Conservation (phyloP, 2,797 vertebrate genomes). For the Distichodus sexfasciatus region DNA sequence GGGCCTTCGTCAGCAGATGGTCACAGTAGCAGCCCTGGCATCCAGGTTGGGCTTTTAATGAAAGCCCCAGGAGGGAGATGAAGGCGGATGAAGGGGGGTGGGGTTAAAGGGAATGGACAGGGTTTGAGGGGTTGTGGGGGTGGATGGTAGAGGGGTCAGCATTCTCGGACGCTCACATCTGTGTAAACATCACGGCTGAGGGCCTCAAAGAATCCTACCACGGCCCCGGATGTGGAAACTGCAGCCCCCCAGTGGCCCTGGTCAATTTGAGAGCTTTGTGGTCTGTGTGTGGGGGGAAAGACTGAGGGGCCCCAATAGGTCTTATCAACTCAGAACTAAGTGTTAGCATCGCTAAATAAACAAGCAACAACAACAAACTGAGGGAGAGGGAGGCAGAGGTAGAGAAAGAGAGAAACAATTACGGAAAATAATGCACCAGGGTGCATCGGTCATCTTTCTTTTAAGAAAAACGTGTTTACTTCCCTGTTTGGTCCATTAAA, state of each 20-base stretch:
- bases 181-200: constrained; percentile 83
- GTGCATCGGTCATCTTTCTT: neutral
- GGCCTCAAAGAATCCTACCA: constrained; percentile 80
- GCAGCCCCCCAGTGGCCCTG: constrained; percentile 65
- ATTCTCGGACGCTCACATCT: constrained; percentile 81
- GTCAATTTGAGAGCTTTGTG: constrained; percentile 28
- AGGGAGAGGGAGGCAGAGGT: constrained; percentile 2
- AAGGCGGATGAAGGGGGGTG: constrained; percentile 54
- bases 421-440: constrained; percentile 17
- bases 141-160: too few species aligned
- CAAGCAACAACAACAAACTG: constrained; percentile 6
- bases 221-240: constrained; percentile 70
- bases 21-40: constrained; percentile 57
- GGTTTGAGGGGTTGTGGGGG: too few species aligned
- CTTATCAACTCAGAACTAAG: constrained; percentile 56
- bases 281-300: constrained; percentile 66
- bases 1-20: constrained; percentile 49
- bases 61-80: constrained; percentile 51
- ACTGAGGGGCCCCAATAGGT: constrained; percentile 22
- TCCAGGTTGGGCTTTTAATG: constrained; percentile 52
- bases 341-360: constrained; percentile 55
- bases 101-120: constrained; percentile 44
- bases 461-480: constrained; percentile 19
- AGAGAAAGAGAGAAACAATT: neutral
- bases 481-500: constrained; percentile 28